phyloP scores from a whole-genome alignment of 64 coral and sea anemone genomes.

The Acropora yongei region DNA sequence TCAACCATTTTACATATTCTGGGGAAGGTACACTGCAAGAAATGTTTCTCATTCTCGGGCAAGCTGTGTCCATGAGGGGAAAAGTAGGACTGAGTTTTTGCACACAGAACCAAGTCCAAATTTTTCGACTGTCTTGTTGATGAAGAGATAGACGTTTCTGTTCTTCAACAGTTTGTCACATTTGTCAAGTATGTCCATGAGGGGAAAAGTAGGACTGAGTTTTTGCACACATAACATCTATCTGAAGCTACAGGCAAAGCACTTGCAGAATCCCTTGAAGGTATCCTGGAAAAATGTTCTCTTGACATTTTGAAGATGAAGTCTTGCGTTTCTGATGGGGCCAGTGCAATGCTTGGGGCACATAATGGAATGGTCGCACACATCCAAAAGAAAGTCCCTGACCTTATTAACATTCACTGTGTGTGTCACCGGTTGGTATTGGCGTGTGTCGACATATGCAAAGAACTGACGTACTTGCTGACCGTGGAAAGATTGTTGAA shows the following conservation, averaged over 20 bases:
- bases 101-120: not conserved
- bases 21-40: not conserved
- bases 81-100: not conserved
- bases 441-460: slow-evolving; percentile 25
- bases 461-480: slow-evolving; percentile 25
- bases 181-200: slow-evolving; percentile 10
- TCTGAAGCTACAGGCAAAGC: not conserved
- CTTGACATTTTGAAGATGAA: slow-evolving; percentile 2
- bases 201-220: not conserved
- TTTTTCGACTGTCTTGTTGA: not conserved
- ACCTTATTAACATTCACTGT: slow-evolving; percentile 43
- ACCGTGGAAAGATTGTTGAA: slow-evolving; percentile 20
- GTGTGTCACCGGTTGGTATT: slow-evolving; percentile 41
- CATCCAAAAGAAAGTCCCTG: slow-evolving; percentile 3
- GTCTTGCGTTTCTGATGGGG: slow-evolving; percentile 43
- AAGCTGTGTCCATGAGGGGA: too few species aligned
- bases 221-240: slow-evolving; percentile 17
- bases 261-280: not conserved
- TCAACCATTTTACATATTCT: slow-evolving; percentile 36
- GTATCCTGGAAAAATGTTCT: not conserved
- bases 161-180: slow-evolving; percentile 19
- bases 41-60: slow-evolving; percentile 10
- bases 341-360: slow-evolving; percentile 28
- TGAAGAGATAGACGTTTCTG: slow-evolving; percentile 18
- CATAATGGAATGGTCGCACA: slow-evolving; percentile 30